Conservation (phyloP, 2,113 vertebrate species). For the Ivindomyrus marchei region DNA sequence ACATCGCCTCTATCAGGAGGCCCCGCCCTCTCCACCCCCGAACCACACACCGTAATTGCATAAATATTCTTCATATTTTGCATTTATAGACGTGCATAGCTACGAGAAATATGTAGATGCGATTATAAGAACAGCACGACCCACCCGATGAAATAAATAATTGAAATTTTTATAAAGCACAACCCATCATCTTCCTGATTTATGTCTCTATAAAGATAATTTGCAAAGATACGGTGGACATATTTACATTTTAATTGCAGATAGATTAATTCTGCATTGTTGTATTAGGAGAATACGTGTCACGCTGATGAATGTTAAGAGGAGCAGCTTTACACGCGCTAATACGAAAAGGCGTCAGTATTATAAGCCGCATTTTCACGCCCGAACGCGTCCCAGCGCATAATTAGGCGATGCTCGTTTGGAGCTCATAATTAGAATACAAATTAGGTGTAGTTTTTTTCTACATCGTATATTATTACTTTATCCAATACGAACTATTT, state of each 20-base stretch:
- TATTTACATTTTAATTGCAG: background rate
- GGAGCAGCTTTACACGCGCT: background rate
- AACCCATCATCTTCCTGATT: background rate
- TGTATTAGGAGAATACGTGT: background rate
- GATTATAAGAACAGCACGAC: background rate
- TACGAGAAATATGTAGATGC: background rate
- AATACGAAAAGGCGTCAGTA: background rate
- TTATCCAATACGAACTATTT: background rate
- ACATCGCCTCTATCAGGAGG: background rate
- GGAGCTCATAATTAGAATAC: background rate
- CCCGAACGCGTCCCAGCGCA: background rate
- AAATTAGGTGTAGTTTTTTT: background rate
- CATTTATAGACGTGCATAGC: background rate
- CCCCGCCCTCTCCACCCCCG: background rate
- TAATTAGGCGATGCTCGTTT: background rate
- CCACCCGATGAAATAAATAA: background rate
- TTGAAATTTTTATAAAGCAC: background rate
- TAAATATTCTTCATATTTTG: background rate
- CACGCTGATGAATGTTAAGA: background rate
- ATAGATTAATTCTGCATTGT: slow-evolving; percentile 3
- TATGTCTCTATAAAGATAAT: background rate
- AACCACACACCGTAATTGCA: background rate
- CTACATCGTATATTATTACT: background rate
- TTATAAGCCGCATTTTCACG: background rate
- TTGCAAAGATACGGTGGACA: background rate